Percentiles rank a stretch among this genome's conserved stretches.
Conservation (phyloP, 2,797 vertebrate genomes). For the Amphiprion clarkii region DNA sequence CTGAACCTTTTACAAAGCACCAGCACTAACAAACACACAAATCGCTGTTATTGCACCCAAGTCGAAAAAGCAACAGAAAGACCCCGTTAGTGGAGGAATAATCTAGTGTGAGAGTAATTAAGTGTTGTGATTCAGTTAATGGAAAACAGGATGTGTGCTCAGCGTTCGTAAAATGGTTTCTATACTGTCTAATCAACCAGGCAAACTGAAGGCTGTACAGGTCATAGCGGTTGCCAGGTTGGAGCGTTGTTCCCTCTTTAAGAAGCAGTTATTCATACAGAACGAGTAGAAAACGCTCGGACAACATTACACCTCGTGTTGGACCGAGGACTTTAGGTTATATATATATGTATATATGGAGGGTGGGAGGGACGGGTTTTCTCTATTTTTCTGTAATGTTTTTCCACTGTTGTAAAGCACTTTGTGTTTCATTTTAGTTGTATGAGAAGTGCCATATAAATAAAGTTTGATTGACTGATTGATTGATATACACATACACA, state of each 20-base stretch:
- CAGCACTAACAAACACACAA: not conserved
- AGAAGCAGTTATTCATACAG: constrained; percentile 41
- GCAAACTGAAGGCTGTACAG: not conserved
- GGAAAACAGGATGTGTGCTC: constrained; percentile 65
- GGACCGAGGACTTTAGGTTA: constrained; percentile 1
- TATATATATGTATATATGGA: too few species aligned
- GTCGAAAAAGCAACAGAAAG: constrained; percentile 41
- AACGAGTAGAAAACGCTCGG: constrained; percentile 17
- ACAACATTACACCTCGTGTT: not conserved
- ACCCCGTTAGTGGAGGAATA: constrained; percentile 37
- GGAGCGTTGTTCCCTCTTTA: constrained; percentile 19
- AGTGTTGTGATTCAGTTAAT: constrained; percentile 53
- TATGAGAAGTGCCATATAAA: too few species aligned
- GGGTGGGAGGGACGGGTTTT: too few species aligned
- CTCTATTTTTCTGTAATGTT: too few species aligned
- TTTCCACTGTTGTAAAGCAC: too few species aligned
- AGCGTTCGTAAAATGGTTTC: constrained; percentile 41
- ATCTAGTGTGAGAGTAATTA: constrained; percentile 35
- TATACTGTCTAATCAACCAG: constrained; percentile 29
- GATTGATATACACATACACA: too few species aligned
- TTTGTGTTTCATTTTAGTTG: too few species aligned
- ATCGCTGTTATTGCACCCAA: constrained; percentile 78
- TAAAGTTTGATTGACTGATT: too few species aligned
- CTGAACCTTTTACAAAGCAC: constrained; percentile 61
- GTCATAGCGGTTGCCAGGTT: constrained; percentile 41